A percentile compares a stretch with the other conserved stretches of the same genome.
phyloP scores from a whole-genome alignment of 2,888 invertebrate species.

The Agonopterix arenella region DNA sequence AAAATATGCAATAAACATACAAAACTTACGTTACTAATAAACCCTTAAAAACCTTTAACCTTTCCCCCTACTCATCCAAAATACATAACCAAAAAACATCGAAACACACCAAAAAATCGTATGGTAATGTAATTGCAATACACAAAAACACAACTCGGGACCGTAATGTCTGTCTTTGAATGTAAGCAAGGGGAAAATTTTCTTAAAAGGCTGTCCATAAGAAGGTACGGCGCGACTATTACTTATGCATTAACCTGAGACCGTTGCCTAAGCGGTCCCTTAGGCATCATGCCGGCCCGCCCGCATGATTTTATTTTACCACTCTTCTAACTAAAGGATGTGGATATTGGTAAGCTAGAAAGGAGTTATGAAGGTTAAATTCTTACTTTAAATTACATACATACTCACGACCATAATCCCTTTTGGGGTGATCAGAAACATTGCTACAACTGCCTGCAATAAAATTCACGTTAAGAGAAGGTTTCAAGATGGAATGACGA shows the following conservation, averaged over 20 bases:
- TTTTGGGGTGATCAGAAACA: too few species aligned
- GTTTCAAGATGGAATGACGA: too few species aligned
- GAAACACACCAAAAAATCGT: not conserved
- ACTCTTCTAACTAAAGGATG: slow-evolving; percentile 10
- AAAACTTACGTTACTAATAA: not conserved
- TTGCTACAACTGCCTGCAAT: too few species aligned
- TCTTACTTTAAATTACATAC: too few species aligned
- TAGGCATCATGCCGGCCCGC: slow-evolving; percentile 38
- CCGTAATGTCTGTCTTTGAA: slow-evolving; percentile 10
- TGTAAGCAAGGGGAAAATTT: slow-evolving; percentile 30
- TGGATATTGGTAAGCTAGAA: not conserved
- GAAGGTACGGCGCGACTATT: slow-evolving; percentile 51
- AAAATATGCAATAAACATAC: not conserved
- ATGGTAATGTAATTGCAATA: slow-evolving; percentile 15
- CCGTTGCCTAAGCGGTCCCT: slow-evolving; percentile 66
- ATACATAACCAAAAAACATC: not conserved
- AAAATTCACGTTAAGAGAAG: too few species aligned
- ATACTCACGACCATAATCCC: too few species aligned
- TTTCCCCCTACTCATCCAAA: not conserved
- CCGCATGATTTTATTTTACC: slow-evolving; percentile 20
- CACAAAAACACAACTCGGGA: slow-evolving; percentile 1
- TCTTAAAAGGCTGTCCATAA: slow-evolving; percentile 49
- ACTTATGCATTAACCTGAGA: slow-evolving; percentile 75
- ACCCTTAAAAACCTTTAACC: not conserved
- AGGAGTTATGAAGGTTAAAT: not conserved